These are phyloP conservation scores for Champsocephalus gunnari DNA, from an alignment of 2,797 vertebrate species.

Conservation along the genomic window DNA sequence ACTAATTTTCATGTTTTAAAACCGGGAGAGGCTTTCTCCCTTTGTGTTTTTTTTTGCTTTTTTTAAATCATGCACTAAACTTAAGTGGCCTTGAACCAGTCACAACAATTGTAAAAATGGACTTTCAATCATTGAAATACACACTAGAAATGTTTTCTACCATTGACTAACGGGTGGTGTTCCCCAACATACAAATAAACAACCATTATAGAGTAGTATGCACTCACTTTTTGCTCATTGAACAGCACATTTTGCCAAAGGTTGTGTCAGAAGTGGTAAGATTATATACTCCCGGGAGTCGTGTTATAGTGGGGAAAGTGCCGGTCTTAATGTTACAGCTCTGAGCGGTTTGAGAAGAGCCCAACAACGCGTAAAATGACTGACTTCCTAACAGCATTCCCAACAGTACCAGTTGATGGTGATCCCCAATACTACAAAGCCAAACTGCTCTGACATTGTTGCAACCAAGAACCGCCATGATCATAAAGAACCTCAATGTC, in stretches of 20 bases:
- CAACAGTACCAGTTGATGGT: constrained; percentile 84
- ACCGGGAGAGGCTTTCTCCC: constrained; percentile 76
- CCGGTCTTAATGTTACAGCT: constrained; percentile 59
- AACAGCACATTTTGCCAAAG: constrained; percentile 77
- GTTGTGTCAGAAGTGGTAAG: constrained; percentile 71
- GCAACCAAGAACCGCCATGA: constrained; percentile 46
- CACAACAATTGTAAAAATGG: constrained; percentile 85
- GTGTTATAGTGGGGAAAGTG: constrained; percentile 71
- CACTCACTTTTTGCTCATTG: constrained; percentile 74
- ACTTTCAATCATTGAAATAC: constrained; percentile 87
- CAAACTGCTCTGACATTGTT: constrained; percentile 24
- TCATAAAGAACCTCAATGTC: constrained; percentile 37
- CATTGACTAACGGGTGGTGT: constrained; percentile 86
- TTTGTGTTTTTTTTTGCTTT: constrained; percentile 59
- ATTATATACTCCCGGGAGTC: constrained; percentile 78
- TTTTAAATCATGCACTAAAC: constrained; percentile 91
- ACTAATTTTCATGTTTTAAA: constrained; percentile 81
- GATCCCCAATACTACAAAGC: constrained; percentile 57
- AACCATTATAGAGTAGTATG: constrained; percentile 82
- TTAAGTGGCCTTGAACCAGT: constrained; percentile 86
- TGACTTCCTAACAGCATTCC: constrained; percentile 76
- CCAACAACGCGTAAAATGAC: constrained; percentile 72
- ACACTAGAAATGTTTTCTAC: constrained; percentile 89
- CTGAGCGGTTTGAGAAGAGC: constrained; percentile 37
- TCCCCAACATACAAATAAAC: constrained; percentile 87